Conservation (phyloP, 2,797 vertebrate genomes). For the Corythornis leucogaster region DNA sequence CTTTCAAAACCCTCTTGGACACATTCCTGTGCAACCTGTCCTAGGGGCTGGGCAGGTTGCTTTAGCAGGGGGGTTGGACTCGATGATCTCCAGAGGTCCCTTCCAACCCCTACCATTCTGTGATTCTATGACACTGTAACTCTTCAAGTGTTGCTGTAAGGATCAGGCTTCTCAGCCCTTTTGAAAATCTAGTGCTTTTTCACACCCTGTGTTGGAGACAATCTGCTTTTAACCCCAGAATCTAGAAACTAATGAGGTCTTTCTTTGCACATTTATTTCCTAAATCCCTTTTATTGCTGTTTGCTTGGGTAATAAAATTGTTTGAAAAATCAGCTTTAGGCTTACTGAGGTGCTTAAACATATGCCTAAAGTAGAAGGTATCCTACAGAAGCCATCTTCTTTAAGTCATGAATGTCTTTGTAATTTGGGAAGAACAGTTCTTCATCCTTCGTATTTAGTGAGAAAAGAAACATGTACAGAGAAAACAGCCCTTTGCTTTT, state of each 20-base stretch:
- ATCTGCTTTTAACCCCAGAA: background rate
- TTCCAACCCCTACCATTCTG: background rate
- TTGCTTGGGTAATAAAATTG: background rate
- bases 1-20: background rate
- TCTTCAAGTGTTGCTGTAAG: background rate
- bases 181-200: background rate
- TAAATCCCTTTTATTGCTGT: background rate
- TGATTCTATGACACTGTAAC: background rate
- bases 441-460: conserved; percentile 29
- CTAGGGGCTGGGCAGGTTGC: background rate
- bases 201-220: rapidly evolving
- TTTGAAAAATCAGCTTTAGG: background rate
- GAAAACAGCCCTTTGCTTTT: conserved; percentile 19
- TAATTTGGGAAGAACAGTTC: background rate
- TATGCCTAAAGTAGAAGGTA: background rate
- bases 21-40: background rate
- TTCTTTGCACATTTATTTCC: background rate
- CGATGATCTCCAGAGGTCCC: background rate
- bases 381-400: background rate
- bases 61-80: background rate
- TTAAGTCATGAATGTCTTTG: background rate
- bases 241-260: background rate
- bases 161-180: background rate
- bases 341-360: background rate
- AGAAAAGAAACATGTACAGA: background rate